These are phyloP conservation scores for Pocillopora verrucosa DNA, from an alignment of 64 coral and sea anemone genomes.

Conservation along the genomic window DNA sequence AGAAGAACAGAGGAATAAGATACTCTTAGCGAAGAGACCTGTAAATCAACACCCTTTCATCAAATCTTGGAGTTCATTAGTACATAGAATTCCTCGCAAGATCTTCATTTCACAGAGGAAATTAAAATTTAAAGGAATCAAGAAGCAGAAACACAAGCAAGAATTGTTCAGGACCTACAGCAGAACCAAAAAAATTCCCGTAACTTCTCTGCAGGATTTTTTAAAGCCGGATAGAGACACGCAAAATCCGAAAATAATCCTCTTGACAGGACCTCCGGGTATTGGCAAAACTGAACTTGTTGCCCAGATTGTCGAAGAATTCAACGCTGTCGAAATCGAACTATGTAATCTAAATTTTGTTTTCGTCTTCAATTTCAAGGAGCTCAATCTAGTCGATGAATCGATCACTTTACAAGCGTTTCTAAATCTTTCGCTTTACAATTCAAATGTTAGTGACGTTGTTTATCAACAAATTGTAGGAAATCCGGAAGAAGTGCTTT, in stretches of 20 bases:
- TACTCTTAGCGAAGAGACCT: neutral
- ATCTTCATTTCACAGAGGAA: conserved; percentile 27
- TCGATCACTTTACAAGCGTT: conserved; percentile 21
- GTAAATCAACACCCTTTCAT: neutral
- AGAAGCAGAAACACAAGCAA: conserved; percentile 35
- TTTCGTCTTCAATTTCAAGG: conserved; percentile 28
- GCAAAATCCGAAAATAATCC: conserved; percentile 5
- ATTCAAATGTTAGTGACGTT: neutral
- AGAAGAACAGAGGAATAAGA: conserved; percentile 25
- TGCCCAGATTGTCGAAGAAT: neutral
- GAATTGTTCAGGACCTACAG: conserved; percentile 38
- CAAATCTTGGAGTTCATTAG: neutral
- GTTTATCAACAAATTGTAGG: neutral
- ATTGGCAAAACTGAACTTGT: conserved; percentile 20
- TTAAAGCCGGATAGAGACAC: conserved; percentile 11
- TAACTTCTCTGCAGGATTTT: neutral
- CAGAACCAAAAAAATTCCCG: conserved; percentile 16
- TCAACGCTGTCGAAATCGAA: conserved; percentile 8
- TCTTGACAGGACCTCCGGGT: conserved; percentile 8
- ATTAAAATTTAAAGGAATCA: conserved; percentile 12
- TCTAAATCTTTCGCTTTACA: neutral
- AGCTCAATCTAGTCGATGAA: neutral
- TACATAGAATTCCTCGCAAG: neutral
- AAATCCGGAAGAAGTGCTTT: neutral
- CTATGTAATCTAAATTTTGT: conserved; percentile 17